phyloP scores from a whole-genome alignment of 2,888 invertebrate genomes.

The Macropis europaea region DNA sequence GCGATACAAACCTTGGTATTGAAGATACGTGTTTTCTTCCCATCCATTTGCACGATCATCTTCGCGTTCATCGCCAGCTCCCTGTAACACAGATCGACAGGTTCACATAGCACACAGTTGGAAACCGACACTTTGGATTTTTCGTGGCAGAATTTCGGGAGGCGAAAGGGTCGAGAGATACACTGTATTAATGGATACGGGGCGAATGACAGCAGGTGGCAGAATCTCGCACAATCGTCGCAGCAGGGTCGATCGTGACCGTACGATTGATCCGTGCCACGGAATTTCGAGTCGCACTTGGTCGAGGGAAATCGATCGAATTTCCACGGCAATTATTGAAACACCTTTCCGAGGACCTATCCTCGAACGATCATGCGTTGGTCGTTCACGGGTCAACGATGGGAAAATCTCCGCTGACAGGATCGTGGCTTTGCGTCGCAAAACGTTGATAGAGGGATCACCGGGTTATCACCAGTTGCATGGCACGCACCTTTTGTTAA shows the following conservation, averaged over 20 bases:
- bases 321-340: not conserved
- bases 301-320: not conserved
- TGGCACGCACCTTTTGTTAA: conserved; percentile 88
- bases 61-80: conserved; percentile 92
- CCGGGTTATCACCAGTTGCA: conserved; percentile 27
- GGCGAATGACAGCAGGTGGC: conserved; percentile 52
- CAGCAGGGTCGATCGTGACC: conserved; percentile 25
- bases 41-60: conserved; percentile 92
- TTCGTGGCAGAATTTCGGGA: not conserved
- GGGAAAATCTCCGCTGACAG: not conserved
- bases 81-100: conserved; percentile 82
- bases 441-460: not conserved
- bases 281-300: not conserved
- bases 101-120: conserved; percentile 23
- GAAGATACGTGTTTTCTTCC: conserved; percentile 89
- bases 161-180: not conserved
- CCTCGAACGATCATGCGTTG: too few relatives aligned
- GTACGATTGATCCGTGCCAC: conserved; percentile 34
- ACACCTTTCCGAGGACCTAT: not conserved
- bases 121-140: not conserved
- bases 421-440: not conserved
- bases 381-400: too few relatives aligned
- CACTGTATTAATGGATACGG: not conserved
- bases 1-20: conserved; percentile 86
- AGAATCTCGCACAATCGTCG: conserved; percentile 24